Evolutionary conservation across 2,113 vertebrate species (phyloP).

Genomic region (Sebastes fasciatus): DNA sequence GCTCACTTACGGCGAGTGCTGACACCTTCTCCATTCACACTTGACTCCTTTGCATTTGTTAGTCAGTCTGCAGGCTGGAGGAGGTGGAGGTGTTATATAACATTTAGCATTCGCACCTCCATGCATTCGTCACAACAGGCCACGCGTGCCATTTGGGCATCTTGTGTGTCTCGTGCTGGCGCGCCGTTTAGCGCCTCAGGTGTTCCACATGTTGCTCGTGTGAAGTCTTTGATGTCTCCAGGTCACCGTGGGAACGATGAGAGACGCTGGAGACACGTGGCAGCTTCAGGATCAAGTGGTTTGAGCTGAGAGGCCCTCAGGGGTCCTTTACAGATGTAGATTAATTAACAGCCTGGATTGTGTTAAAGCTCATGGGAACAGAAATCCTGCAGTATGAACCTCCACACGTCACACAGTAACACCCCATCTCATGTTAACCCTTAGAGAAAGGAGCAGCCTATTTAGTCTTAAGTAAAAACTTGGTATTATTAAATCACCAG

Average conservation of each 20-base stretch:
- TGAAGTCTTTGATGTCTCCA: constrained; percentile 30
- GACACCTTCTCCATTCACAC: neutral
- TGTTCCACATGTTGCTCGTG: constrained; percentile 8
- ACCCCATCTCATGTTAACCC: neutral
- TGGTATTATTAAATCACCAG: neutral
- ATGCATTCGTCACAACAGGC: neutral
- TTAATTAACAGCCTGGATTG: constrained; percentile 5
- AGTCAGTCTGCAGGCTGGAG: neutral
- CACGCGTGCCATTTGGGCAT: constrained; percentile 64
- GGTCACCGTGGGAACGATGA: constrained; percentile 41
- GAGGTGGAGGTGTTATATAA: neutral
- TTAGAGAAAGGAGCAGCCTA: neutral
- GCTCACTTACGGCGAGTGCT: neutral
- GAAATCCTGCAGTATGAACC: neutral
- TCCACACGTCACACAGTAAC: neutral
- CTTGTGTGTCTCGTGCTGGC: constrained; percentile 42
- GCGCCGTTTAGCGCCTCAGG: constrained; percentile 13
- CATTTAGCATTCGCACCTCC: constrained; percentile 37
- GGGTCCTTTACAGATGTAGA: neutral
- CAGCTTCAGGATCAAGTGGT: neutral
- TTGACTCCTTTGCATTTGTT: constrained; percentile 45
- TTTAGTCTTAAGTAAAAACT: neutral
- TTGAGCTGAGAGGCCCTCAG: neutral
- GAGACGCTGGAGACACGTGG: neutral
- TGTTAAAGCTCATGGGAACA: neutral